Percentiles rank a stretch among this genome's conserved stretches.
These are phyloP conservation scores for Amphipoea oculea DNA, from an alignment of 2,888 invertebrate genomes.

Conservation along the genomic window DNA sequence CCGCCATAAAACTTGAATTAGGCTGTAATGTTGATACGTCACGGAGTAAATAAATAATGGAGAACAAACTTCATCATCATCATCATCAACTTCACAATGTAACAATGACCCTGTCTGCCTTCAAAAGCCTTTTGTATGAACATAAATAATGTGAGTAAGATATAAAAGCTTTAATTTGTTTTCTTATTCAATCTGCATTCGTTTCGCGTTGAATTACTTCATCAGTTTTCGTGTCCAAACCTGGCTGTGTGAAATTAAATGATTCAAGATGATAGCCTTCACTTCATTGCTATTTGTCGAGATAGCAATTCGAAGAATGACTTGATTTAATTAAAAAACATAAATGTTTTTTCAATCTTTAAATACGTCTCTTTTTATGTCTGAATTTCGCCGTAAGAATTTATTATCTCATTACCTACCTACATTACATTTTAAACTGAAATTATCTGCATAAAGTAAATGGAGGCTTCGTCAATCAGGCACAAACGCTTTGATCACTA, in stretches of 20 bases:
- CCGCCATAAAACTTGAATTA: no score
- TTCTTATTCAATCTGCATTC: conserved; percentile 23
- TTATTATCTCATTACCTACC: not conserved
- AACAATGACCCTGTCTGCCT: conserved; percentile 18
- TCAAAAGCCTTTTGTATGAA: conserved; percentile 37
- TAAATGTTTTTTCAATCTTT: conserved; percentile 1
- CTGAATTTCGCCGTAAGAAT: not conserved
- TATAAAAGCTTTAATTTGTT: conserved; percentile 33
- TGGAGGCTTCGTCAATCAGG: not conserved
- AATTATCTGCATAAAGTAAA: not conserved
- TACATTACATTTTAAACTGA: not conserved
- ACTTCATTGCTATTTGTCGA: conserved; percentile 8
- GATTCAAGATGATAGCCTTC: conserved; percentile 16
- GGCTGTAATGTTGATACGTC: conserved; percentile 4
- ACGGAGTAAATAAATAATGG: conserved; percentile 10
- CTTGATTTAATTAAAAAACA: conserved; percentile 3
- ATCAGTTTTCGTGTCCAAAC: conserved; percentile 28
- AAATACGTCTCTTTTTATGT: not conserved
- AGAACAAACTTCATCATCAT: not conserved
- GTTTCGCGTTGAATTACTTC: conserved; percentile 28
- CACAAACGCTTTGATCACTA: conserved; percentile 34
- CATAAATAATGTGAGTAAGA: conserved; percentile 28
- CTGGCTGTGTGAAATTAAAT: conserved; percentile 15
- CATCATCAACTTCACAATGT: conserved; percentile 11
- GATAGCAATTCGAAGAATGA: conserved; percentile 3